Conservation (phyloP, 2,797 vertebrate species). For the Silurus aristotelis region DNA sequence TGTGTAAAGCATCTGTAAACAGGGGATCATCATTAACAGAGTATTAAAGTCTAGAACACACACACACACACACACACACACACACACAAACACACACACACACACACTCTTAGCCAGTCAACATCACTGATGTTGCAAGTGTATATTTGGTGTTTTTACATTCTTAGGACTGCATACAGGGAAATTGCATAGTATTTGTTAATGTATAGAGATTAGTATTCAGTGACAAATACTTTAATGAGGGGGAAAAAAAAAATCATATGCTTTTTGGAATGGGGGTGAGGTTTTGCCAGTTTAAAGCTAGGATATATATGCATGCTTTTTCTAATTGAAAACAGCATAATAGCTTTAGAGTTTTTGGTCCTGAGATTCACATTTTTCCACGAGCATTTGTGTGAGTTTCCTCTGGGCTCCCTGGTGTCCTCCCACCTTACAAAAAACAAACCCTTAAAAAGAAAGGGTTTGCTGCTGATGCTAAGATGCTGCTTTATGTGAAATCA, state of each 20-base stretch:
- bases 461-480: neutral
- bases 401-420: neutral
- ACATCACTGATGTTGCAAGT: neutral
- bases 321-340: neutral
- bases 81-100: neutral
- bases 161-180: neutral
- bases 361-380: neutral
- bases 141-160: neutral
- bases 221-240: neutral
- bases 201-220: neutral
- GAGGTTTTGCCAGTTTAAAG: neutral
- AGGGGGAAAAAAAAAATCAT: neutral
- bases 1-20: slow-evolving; percentile 27
- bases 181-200: neutral
- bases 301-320: neutral
- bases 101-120: neutral
- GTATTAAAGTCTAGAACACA: slow-evolving; percentile 13
- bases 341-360: neutral
- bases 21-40: slow-evolving; percentile 27
- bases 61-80: neutral
- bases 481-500: neutral
- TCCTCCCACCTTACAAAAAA: neutral
- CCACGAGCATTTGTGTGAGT: neutral
- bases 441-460: neutral
- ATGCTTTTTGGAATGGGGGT: neutral